Percentiles rank a stretch among this genome's conserved stretches.
Conservation (phyloP, 2,113 vertebrate species). For the Coturnix japonica region DNA sequence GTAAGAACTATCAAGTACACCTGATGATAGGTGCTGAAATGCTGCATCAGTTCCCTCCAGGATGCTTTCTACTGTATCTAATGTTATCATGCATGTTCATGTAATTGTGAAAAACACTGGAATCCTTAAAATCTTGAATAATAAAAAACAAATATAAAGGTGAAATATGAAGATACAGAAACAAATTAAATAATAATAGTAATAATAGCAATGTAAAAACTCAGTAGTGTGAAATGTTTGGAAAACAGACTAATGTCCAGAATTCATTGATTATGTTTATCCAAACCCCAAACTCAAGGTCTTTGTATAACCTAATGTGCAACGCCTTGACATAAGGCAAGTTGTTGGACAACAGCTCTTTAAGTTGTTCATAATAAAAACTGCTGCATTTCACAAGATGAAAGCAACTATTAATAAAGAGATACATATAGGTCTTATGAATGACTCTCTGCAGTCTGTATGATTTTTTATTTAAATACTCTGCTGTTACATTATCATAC, state of each 20-base stretch:
- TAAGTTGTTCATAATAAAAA: not conserved
- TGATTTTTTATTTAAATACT: not conserved
- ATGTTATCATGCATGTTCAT: not conserved
- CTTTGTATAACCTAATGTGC: not conserved
- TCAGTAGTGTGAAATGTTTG: not conserved
- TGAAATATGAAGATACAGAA: not conserved
- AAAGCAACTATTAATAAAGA: not conserved
- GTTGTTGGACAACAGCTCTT: not conserved
- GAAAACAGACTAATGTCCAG: not conserved
- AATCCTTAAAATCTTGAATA: not conserved
- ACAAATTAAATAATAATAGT: not conserved
- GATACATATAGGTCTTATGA: not conserved
- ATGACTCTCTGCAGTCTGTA: not conserved
- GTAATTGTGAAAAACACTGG: not conserved
- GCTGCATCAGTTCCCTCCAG: not conserved
- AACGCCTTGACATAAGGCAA: not conserved
- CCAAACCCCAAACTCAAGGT: too few species aligned
- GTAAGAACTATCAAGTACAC: not conserved
- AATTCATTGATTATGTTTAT: not conserved
- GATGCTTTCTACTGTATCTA: not conserved
- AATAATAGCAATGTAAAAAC: not conserved
- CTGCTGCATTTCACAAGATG: not conserved
- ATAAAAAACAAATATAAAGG: not conserved
- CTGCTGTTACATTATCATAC: too few species aligned
- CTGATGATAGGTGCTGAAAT: not conserved